Base-by-base conservation (phyloP, 1,140 invertebrate species). In the Drosophila nigrodunni region DNA sequence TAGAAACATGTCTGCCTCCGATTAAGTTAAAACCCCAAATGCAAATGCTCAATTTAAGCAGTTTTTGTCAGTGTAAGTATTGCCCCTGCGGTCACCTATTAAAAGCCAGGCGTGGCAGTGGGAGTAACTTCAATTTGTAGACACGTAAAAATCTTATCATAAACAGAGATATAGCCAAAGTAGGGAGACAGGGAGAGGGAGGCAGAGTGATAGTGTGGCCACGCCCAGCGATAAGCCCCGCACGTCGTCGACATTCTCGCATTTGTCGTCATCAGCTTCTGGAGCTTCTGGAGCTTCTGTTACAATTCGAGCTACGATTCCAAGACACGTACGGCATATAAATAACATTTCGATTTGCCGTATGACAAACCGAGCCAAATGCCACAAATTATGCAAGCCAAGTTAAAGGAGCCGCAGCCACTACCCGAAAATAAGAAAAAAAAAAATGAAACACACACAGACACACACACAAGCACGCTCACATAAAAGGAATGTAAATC, bases 331-430 rank as follows among this genome's bases (percentile, higher is more conserved):
- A 88, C 83, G 46, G 80, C 83, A 78, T 88, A 87, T 87, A 87
- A 87, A 87, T 87, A 87, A 88, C 83, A 80, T 87, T 87, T 87
- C 83, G 83, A 87, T 87, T 87, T 87, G 83, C 80, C 66, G 69
- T 82, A 86, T 88, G 83, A 87, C 83, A 87, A 87, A 80, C 79
- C 70, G 67, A 80, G 65, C 76, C 83, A 54, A 77, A 87, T 74
- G 72, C 58, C 72, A 62, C 72, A 74, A 74, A 74, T 74, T 69
- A 70, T 69, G 72, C 72, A 68, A 43, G 64, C 11, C 61, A 64
- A 11, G 50, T 13, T 47, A 61, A 49, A 30, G 11, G 44, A 39
- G 37, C 9, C 13, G 4, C 11, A 34, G 18, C 43, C n/a, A 9
- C 37, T 9, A 21, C 13, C 25, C 21, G 1, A 30, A 30, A 30